Base-by-base conservation (phyloP, 2,888 invertebrate species). In the Xestia xanthographa region DNA sequence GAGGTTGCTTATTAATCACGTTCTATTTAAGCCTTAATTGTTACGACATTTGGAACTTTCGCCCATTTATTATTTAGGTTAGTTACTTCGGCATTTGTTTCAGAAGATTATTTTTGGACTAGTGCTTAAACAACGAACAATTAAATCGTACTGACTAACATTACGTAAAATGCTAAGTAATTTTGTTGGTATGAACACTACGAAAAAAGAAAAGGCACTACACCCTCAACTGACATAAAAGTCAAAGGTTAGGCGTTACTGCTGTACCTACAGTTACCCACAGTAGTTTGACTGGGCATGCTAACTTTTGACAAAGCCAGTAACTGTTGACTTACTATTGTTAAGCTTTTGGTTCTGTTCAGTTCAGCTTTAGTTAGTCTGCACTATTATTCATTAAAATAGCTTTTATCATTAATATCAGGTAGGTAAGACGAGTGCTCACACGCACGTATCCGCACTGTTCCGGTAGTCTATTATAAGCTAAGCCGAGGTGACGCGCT, bases 11-110 rank as follows among this genome's bases (percentile, higher is more conserved):
- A 79, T 77, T 82, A 82, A 86, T 83, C 58, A 68, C 50, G 38
- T 65, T 72, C 71, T 71, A 83, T 74, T 75, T 77, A 75, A 67
- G 50, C 38, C 29, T 74, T 72, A 76, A 81, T 77, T 72, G 73
- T 80, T 80, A 76, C 71, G 78, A 75, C 67, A 84, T 83, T 83
- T 74, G 4, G 66, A 80, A 79, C 71, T 79, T 79, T 63, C 11
- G 48, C 6, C 48, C 50, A 76, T 80, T 77, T 74, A 82, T 75
- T 78, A 79, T 76, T 65, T 38, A 66, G 12, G 38, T 56, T 43
- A 38, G 45, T 62, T 71, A 71, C 56, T 56, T 79, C 56, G n/a
- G 20, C 14, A 72, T 53, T 77, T 69, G 60, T 62, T 79, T 29
- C 34, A 45, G 14, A 70, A 53, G 5, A 63, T 53, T 66, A 66